Conservation (phyloP, 1,140 invertebrate species). For the Heterodera carotae region DNA sequence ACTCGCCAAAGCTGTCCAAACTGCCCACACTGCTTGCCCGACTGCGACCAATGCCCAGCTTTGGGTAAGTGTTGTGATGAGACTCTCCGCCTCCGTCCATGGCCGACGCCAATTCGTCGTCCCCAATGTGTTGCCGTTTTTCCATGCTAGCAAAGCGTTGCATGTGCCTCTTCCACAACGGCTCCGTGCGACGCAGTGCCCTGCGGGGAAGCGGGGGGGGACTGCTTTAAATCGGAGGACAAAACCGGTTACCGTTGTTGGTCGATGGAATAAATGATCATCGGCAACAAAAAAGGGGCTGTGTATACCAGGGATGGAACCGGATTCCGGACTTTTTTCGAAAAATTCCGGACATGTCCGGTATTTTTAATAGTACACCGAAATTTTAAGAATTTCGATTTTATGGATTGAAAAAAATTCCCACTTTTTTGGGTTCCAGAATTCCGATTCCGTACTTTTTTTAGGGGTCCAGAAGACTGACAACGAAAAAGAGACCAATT, state of each 20-base stretch:
- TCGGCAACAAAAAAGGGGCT: no score
- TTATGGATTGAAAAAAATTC: no score
- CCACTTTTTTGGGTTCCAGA: no score
- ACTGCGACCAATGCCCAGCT: conserved; percentile 11
- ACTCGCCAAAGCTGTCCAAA: conserved; percentile 19
- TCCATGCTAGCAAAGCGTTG: conserved; percentile 34
- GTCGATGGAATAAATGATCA: not conserved
- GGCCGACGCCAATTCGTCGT: not conserved
- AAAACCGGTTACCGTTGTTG: not conserved
- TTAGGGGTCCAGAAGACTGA: no score
- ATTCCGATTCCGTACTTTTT: no score
- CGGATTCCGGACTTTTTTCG: no score
- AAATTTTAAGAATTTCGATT: no score
- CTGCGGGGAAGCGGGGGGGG: conserved; percentile 17
- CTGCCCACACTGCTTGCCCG: conserved; percentile 13
- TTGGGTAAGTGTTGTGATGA: conserved; percentile 18
- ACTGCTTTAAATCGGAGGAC: not conserved
- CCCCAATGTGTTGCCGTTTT: not conserved
- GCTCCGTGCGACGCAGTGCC: conserved; percentile 40
- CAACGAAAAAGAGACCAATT: no score
- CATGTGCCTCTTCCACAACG: conserved; percentile 41
- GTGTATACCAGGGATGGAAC: no score
- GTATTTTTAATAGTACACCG: no score
- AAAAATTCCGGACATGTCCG: no score
- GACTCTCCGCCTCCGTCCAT: not conserved